Percentiles rank a stretch among this genome's conserved stretches.
Conservation (phyloP, 2,797 vertebrate genomes). For the Chloroceryle amazona region DNA sequence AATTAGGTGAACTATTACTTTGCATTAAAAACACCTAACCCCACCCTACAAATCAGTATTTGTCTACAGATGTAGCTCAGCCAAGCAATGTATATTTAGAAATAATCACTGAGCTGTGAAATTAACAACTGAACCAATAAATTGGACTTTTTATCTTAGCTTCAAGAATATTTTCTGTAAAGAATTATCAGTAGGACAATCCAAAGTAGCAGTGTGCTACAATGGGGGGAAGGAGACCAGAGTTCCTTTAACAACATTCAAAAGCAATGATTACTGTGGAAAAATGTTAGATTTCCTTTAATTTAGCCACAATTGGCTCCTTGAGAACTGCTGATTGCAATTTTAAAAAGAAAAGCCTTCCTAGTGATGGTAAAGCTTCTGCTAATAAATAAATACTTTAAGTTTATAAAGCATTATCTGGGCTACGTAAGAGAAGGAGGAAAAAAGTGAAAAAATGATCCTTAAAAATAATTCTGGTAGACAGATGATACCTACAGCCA, state of each 20-base stretch:
- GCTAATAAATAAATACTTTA: background rate
- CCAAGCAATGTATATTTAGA: background rate
- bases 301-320: background rate
- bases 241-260: background rate
- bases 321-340: background rate
- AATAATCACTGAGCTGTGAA: slow-evolving; percentile 56
- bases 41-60: background rate
- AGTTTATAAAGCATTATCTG: background rate
- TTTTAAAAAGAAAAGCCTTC: background rate
- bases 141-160: slow-evolving; percentile 23
- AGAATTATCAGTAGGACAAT: background rate
- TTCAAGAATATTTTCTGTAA: background rate
- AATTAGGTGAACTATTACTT: background rate
- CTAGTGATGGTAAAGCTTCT: background rate
- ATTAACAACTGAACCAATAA: slow-evolving; percentile 57
- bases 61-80: background rate
- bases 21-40: background rate
- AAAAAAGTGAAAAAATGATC: background rate
- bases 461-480: background rate
- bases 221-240: background rate
- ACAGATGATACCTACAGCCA: too few relatives aligned
- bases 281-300: background rate
- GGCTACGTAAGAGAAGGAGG: background rate
- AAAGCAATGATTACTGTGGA: background rate
- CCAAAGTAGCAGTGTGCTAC: background rate